These are phyloP conservation scores for Koerneria pararmatus DNA, from an alignment of 2,888 invertebrate genomes.

Conservation along the genomic window DNA sequence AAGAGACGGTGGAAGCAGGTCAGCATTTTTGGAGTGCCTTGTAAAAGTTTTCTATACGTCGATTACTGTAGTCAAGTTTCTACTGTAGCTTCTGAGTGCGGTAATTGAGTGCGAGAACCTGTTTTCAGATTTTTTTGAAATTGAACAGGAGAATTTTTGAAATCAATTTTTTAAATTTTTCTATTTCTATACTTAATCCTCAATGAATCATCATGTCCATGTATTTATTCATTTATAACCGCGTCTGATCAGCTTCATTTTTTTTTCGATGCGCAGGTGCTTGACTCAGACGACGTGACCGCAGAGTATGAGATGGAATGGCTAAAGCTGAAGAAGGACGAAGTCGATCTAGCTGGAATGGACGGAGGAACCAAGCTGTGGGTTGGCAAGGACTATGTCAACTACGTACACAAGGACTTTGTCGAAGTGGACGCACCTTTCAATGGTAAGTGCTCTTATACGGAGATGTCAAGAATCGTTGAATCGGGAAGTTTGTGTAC, in stretches of 20 bases:
- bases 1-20: slow-evolving; percentile 51
- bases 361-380: slow-evolving; percentile 61
- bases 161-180: too few species aligned
- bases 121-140: too few species aligned
- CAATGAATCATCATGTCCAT: too few species aligned
- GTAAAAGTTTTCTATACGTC: too few species aligned
- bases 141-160: neutral
- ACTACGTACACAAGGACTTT: slow-evolving; percentile 63
- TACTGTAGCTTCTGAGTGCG: too few species aligned
- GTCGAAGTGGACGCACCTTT: slow-evolving; percentile 59
- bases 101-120: too few species aligned
- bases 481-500: too few species aligned
- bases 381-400: slow-evolving; percentile 66
- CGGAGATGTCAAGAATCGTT: too few species aligned
- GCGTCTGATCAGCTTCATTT: too few species aligned
- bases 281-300: slow-evolving; percentile 40
- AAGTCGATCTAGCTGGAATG: slow-evolving; percentile 19
- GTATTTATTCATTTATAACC: too few species aligned
- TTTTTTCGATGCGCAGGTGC: slow-evolving; percentile 26
- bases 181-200: too few species aligned
- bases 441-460: slow-evolving; percentile 49
- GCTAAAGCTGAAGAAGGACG: slow-evolving; percentile 33
- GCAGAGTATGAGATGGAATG: slow-evolving; percentile 44
- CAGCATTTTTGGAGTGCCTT: neutral
- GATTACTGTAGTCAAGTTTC: too few species aligned